These are phyloP conservation scores for Betta splendens DNA, from an alignment of 2,797 vertebrate genomes.

Conservation along the genomic window DNA sequence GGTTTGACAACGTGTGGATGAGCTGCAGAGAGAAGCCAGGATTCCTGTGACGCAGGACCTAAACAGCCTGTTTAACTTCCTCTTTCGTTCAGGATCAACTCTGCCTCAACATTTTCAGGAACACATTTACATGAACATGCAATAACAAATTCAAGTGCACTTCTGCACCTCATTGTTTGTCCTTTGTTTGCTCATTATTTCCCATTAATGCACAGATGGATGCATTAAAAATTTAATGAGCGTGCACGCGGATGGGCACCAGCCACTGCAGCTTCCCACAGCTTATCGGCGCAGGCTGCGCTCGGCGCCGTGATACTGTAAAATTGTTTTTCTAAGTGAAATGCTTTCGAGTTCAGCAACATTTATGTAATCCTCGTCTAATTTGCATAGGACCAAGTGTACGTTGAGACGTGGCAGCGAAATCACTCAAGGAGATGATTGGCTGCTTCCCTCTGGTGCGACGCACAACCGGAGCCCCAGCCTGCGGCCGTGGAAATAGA, in stretches of 20 bases:
- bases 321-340: constrained; percentile 56
- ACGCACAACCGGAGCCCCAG: constrained; percentile 33
- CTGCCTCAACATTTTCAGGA: constrained; percentile 26
- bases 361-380: constrained; percentile 63
- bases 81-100: no score
- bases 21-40: constrained; percentile 40
- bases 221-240: constrained; percentile 67
- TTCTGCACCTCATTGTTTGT: constrained; percentile 44
- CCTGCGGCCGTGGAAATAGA: constrained; percentile 41
- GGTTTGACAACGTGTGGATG: no score
- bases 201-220: constrained; percentile 59
- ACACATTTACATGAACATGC: constrained; percentile 46
- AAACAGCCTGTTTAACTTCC: no score
- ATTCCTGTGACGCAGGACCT: no score
- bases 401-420: constrained; percentile 34
- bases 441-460: constrained; percentile 32
- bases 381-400: constrained; percentile 63
- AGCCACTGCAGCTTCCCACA: constrained; percentile 44
- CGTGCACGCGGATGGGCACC: constrained; percentile 37
- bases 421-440: constrained; percentile 55
- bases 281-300: constrained; percentile 57
- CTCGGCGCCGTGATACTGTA: constrained; percentile 33
- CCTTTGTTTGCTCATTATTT: constrained; percentile 52
- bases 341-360: constrained; percentile 44
- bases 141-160: constrained; percentile 18